Percentiles rank a stretch among this genome's conserved stretches.
Conservation (phyloP, 2,113 vertebrate genomes). For the Procapra przewalskii region DNA sequence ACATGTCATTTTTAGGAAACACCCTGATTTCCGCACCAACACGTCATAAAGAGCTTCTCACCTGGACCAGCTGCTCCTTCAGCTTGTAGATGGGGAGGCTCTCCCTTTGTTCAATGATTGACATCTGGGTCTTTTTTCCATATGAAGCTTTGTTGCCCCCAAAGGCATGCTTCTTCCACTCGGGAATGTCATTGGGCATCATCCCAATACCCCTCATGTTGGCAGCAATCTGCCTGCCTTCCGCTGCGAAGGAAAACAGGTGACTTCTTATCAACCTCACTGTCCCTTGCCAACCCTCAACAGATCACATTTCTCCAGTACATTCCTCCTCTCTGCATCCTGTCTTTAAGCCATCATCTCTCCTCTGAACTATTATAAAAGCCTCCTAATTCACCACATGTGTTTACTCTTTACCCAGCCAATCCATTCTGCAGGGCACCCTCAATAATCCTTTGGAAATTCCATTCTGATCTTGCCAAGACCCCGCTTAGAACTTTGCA, state of each 20-base stretch:
- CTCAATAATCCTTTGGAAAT: background rate
- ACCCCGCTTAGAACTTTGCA: background rate
- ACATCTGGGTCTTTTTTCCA: constrained; percentile 95
- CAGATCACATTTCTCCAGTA: background rate
- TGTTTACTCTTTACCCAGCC: background rate
- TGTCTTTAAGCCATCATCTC: background rate
- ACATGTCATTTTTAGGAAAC: background rate
- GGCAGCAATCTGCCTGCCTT: constrained; percentile 97
- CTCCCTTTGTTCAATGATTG: constrained; percentile 97
- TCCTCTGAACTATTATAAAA: background rate
- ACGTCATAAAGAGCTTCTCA: constrained; percentile 66
- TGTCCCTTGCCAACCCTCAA: background rate
- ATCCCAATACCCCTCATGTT: constrained; percentile 99
- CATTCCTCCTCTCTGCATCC: background rate
- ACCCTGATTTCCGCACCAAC: background rate
- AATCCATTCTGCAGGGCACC: background rate
- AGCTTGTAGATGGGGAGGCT: constrained; percentile 97
- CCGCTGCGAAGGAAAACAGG: constrained; percentile 78
- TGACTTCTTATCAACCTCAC: background rate
- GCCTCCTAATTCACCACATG: background rate
- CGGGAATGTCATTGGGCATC: constrained; percentile 99
- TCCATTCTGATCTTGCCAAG: background rate
- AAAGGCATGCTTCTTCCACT: constrained; percentile 99
- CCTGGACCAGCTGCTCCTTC: constrained; percentile 98
- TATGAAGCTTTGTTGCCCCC: constrained; percentile 99